A percentile compares a stretch with the other conserved stretches of the same genome.
Conservation (phyloP, 2,888 invertebrate species). For the Dryococelus australis region DNA sequence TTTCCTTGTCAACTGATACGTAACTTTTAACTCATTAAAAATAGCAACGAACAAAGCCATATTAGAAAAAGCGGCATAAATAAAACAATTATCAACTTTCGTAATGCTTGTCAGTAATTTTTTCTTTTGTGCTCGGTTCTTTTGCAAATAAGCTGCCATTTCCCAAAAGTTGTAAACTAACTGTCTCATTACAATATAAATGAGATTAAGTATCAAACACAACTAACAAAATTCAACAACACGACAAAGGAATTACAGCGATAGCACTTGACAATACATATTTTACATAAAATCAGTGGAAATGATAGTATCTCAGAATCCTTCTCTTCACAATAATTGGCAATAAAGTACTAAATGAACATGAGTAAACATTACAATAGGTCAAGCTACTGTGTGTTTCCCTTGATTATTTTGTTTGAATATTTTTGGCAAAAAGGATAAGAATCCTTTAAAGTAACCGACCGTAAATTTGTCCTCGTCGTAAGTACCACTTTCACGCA, state of each 20-base stretch:
- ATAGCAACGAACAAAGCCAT: neutral
- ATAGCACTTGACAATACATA: neutral
- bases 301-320: neutral
- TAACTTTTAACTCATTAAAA: neutral
- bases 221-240: neutral
- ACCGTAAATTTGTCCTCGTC: neutral
- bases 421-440: neutral
- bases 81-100: too few relatives aligned
- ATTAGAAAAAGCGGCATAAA: too few relatives aligned
- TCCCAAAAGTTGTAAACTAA: neutral
- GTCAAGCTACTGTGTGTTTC: neutral
- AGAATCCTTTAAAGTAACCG: neutral
- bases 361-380: neutral
- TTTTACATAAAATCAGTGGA: neutral
- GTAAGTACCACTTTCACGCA: slow-evolving; percentile 8
- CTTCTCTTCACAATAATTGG: neutral
- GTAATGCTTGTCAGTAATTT: neutral
- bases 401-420: neutral
- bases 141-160: neutral
- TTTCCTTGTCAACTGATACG: neutral
- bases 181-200: neutral
- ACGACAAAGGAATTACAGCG: neutral
- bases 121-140: neutral
- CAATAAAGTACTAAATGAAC: neutral
- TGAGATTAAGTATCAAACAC: slow-evolving; percentile 13